Evolutionary conservation across 2,888 invertebrate genomes (phyloP).

Genomic region (Meiosimyza decipiens): DNA sequence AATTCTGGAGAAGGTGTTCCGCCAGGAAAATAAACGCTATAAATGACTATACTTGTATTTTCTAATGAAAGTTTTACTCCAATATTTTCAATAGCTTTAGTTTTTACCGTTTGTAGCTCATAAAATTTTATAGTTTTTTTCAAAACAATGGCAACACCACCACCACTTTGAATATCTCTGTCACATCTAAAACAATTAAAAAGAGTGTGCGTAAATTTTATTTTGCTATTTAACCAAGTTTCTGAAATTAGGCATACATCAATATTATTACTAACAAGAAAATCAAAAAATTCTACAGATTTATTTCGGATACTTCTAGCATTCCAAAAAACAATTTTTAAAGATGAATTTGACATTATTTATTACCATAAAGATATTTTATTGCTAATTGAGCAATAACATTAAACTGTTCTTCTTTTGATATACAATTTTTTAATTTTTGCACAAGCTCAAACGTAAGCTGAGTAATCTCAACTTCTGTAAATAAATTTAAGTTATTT

Average conservation of each 20-base stretch:
- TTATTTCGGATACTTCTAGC: slow-evolving; percentile 30
- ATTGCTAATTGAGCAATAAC: slow-evolving; percentile 30
- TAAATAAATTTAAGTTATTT: neutral
- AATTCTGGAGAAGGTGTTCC: slow-evolving; percentile 6
- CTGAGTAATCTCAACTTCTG: too few species aligned
- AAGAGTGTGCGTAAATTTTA: slow-evolving; percentile 21
- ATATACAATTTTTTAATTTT: too few species aligned
- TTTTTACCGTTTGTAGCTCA: slow-evolving; percentile 20
- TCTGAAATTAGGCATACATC: slow-evolving; percentile 25
- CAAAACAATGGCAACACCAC: slow-evolving; percentile 33
- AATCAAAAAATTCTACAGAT: slow-evolving; percentile 29
- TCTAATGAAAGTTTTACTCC: slow-evolving; percentile 9
- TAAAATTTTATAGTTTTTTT: slow-evolving; percentile 3
- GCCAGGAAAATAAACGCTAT: slow-evolving; percentile 28
- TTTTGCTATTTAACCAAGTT: slow-evolving; percentile 23
- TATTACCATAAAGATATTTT: slow-evolving; percentile 10
- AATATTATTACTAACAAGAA: slow-evolving; percentile 20
- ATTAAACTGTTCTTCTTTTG: slow-evolving; percentile 5
- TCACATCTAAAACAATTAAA: slow-evolving; percentile 19
- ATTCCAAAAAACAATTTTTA: slow-evolving; percentile 30
- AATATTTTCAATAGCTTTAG: slow-evolving; percentile 37
- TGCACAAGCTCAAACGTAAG: too few species aligned
- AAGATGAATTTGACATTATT: slow-evolving; percentile 3
- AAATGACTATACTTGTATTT: neutral
- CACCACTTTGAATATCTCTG: slow-evolving; percentile 22